Percentiles rank a stretch among this genome's conserved stretches.
Conservation (phyloP, 2,113 vertebrate species). For the Hyperoodon ampullatus region DNA sequence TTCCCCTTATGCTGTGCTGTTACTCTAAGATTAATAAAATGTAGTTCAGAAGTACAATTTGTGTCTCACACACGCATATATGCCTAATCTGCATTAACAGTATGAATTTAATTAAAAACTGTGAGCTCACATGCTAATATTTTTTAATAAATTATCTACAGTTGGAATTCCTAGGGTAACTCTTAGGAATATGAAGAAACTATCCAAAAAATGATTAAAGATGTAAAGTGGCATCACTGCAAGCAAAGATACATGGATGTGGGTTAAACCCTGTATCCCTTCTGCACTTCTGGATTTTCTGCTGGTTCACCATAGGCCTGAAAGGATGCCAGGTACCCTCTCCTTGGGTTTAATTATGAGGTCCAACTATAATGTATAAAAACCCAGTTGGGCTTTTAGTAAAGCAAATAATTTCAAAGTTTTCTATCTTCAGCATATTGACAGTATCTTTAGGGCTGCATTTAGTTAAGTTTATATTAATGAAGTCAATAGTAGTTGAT, state of each 20-base stretch:
- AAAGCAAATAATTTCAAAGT: not conserved
- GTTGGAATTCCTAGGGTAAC: not conserved
- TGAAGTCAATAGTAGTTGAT: not conserved
- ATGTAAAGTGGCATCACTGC: not conserved
- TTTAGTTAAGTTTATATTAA: slow-evolving; percentile 4
- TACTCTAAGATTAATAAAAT: not conserved
- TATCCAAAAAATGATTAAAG: not conserved
- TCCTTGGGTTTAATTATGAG: not conserved
- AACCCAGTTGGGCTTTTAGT: not conserved
- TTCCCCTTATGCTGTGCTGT: not conserved
- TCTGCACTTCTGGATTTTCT: not conserved
- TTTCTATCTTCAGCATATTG: not conserved
- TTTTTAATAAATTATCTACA: not conserved
- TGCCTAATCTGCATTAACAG: not conserved
- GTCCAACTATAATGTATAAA: not conserved
- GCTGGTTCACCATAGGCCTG: not conserved
- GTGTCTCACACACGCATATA: not conserved
- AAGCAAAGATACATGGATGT: not conserved
- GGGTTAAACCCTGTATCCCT: not conserved
- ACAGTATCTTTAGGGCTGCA: not conserved
- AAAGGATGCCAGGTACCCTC: no score
- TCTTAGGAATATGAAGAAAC: not conserved
- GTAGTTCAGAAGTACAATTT: not conserved
- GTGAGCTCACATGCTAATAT: not conserved
- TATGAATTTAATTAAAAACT: not conserved